Evolutionary conservation across 2,888 invertebrate genomes (phyloP).

Genomic region (Thyatira batis): DNA sequence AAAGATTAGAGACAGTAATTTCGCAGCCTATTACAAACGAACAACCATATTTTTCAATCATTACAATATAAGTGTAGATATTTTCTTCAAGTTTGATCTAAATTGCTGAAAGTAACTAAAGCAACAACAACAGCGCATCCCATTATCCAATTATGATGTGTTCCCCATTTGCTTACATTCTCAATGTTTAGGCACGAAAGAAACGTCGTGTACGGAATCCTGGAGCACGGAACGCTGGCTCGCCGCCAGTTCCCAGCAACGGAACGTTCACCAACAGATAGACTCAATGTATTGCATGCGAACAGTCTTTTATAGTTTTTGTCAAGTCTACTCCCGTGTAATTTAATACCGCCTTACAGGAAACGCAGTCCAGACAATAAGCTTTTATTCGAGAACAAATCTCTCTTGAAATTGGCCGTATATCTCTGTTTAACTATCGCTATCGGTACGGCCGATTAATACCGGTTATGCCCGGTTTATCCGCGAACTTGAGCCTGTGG

Average conservation of each 20-base stretch:
- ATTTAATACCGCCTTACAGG: constrained; percentile 52
- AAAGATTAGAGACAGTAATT: no score
- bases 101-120: not conserved
- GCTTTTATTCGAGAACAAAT: constrained; percentile 55
- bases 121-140: not conserved
- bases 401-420: constrained; percentile 44
- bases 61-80: no score
- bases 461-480: constrained; percentile 32
- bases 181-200: not conserved
- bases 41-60: no score
- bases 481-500: constrained; percentile 37
- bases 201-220: constrained; percentile 5
- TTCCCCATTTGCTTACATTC: not conserved
- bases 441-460: constrained; percentile 7
- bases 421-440: constrained; percentile 37
- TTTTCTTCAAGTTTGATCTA: no score
- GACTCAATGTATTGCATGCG: constrained; percentile 57
- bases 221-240: constrained; percentile 65
- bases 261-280: constrained; percentile 40
- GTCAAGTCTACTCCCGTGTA: constrained; percentile 45
- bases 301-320: constrained; percentile 61
- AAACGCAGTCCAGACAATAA: constrained; percentile 45
- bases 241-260: constrained; percentile 47
- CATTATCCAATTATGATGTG: not conserved
- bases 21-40: no score